Base-by-base conservation (phyloP, 2,888 invertebrate genomes). In the Eudemis profundana region DNA sequence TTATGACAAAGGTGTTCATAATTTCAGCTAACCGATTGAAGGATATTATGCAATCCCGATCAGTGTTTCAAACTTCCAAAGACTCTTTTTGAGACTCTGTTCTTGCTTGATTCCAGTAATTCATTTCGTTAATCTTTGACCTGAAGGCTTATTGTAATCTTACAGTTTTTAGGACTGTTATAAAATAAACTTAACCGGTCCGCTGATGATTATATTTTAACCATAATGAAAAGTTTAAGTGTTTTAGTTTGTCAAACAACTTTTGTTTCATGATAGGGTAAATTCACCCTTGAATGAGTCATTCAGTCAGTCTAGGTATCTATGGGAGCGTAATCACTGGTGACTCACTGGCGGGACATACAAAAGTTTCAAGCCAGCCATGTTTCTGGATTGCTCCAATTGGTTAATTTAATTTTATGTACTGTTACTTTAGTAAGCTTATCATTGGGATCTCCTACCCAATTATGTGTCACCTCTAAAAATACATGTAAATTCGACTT, bases 381-480 rank as follows among this genome's bases (percentile, higher is more conserved):
- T n/a, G 17, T 44, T 42, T n/a, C 29, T 56, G 17, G 17, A 56
- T 42, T 44, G 29, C 17, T 56, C 44, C 15, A 27, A 29, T 44
- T 29, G 4, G 8, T 51, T 51, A 7, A 51, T 51, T 46, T 21
- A 46, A 46, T 14, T 51, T 36, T 21, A 51, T 51, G 51, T 19
- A 5, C 17, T 17, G 29, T 33, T 10, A 46, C 8, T n/a, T n/a
- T n/a, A n/a, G n/a, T n/a, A 36, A 36, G 19, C 4, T 44, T 19
- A n/a, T 42, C 29, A n/a, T 56, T 44, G 56, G 27, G 42, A 44
- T 42, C 56, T 7, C 42, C 42, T 17, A 29, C n/a, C 12, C 19
- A 44, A 56, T 44, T 29, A 40, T 15, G 15, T 56, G 42, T 56
- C 42, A 42, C 56, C 17, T 4, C 19, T 15, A 17, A n/a, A 2